Percentiles rank a stretch among this genome's conserved stretches.
phyloP scores from a whole-genome alignment of 2,113 vertebrate species.

The Ptilonorhynchus violaceus region DNA sequence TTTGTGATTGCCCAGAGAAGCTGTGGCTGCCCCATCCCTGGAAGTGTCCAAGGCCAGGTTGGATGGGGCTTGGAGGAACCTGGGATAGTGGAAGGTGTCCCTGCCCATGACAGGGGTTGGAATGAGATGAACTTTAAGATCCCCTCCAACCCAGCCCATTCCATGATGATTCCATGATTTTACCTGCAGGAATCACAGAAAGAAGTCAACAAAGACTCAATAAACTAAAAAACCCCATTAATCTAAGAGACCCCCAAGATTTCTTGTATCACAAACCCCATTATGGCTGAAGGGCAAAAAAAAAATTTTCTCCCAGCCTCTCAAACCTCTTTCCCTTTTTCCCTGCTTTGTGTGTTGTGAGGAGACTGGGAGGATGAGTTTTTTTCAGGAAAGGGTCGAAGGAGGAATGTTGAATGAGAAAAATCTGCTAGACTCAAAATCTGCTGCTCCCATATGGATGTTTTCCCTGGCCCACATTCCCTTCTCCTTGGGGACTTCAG shows the following conservation, averaged over 20 bases:
- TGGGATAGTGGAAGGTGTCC: background rate
- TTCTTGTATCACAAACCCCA: background rate
- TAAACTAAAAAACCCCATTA: background rate
- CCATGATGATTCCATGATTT: background rate
- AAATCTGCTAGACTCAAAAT: background rate
- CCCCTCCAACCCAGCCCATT: background rate
- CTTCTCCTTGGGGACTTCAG: background rate
- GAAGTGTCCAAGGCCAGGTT: background rate
- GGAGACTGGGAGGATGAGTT: background rate
- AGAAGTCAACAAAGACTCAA: background rate
- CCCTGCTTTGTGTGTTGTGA: background rate
- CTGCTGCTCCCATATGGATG: background rate
- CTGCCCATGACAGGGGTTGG: background rate
- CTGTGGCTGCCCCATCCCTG: background rate
- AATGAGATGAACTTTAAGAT: background rate
- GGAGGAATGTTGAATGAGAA: background rate
- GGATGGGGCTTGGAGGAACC: rapidly evolving
- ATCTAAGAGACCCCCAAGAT: background rate
- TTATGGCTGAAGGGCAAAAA: background rate
- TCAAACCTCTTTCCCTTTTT: background rate
- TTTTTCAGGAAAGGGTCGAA: background rate
- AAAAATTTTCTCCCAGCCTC: background rate
- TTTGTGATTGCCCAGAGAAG: background rate
- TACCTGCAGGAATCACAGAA: background rate
- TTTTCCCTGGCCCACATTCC: background rate